Evolutionary conservation across 1,140 invertebrate genomes (phyloP).

Genomic region (Leptinotarsa lineolata): DNA sequence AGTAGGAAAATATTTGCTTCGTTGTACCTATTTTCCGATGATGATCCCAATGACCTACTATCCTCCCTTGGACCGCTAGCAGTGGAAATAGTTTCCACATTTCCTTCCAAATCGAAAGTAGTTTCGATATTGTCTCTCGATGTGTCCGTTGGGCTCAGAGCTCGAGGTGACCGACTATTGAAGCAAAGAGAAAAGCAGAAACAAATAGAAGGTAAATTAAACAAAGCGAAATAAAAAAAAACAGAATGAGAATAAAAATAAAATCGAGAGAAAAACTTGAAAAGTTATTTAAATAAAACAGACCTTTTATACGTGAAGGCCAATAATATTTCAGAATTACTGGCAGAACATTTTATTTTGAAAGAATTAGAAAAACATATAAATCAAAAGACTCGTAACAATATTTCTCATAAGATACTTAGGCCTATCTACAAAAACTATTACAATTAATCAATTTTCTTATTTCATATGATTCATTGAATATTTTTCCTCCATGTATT

Average conservation of each 20-base stretch:
- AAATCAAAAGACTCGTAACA: no score
- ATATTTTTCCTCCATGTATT: no score
- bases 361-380: no score
- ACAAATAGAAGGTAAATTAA: slow-evolving; percentile 37
- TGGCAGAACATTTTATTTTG: no score
- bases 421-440: no score
- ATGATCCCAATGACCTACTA: slow-evolving; percentile 51
- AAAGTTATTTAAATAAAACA: no score
- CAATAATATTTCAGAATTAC: no score
- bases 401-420: no score
- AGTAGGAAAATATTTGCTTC: slow-evolving; percentile 1
- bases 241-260: slow-evolving; percentile 4
- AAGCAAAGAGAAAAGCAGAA: slow-evolving; percentile 41
- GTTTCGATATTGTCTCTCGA: slow-evolving; percentile 76
- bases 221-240: slow-evolving; percentile 16
- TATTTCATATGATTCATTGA: no score
- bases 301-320: no score
- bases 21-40: slow-evolving; percentile 52
- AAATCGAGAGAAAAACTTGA: neutral
- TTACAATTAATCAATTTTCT: no score
- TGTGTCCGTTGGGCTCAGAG: slow-evolving; percentile 53
- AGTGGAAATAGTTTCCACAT: slow-evolving; percentile 72
- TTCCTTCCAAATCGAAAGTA: slow-evolving; percentile 81
- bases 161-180: slow-evolving; percentile 50
- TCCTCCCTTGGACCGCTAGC: slow-evolving; percentile 54